Evolutionary conservation across 2,797 vertebrate genomes (phyloP), one percentile per base, ranked within the genome.

Genomic region (Enteromius afrohamiltoni): DNA sequence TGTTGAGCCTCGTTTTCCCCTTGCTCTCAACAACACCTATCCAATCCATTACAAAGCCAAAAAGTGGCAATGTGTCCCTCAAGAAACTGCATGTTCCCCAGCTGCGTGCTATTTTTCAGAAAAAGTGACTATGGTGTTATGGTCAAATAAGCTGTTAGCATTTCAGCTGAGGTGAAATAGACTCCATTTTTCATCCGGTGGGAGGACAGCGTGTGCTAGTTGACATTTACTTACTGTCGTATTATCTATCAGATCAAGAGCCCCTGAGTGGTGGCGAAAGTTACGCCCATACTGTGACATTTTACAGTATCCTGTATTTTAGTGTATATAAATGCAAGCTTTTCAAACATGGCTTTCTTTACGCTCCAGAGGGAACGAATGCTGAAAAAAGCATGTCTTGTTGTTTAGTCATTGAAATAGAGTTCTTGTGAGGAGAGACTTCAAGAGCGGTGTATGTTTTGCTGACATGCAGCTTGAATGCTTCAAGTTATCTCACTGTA

Each of bases 111-210:
- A 88, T 85, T 88, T 92, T 92, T 91, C 82, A 0, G 80, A 86
- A 53, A 90, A 91, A 92, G 85, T 84, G 84, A 88, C 90, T 87
- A 83, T 90, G 92, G 90, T 88, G 88, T 94, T 92, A 90, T 85
- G 86, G 85, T 90, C 87, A 90, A 88, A 92, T 93, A 87, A 91
- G 92, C 92, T 89, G 88, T 76, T 88, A 90, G 90, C 87, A 87
- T 92, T 92, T 86, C 90, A 90, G 91, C 64, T 81, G 83, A 85
- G 92, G 75, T 86, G 79, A 87, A 88, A 87, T n/a, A 86, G 89
- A 85, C 90, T 89, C 77, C 80, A 80, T 87, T 84, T 74, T 81
- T 68, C 82, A 76, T 78, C 84, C 84, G 83, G 83, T 84, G 34
- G 77, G 87, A 93, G 86, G 88, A 91, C 85, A 82, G 14, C 42